These are phyloP conservation scores for Gortyna flavago DNA, from an alignment of 2,888 invertebrate genomes.

Conservation along the genomic window DNA sequence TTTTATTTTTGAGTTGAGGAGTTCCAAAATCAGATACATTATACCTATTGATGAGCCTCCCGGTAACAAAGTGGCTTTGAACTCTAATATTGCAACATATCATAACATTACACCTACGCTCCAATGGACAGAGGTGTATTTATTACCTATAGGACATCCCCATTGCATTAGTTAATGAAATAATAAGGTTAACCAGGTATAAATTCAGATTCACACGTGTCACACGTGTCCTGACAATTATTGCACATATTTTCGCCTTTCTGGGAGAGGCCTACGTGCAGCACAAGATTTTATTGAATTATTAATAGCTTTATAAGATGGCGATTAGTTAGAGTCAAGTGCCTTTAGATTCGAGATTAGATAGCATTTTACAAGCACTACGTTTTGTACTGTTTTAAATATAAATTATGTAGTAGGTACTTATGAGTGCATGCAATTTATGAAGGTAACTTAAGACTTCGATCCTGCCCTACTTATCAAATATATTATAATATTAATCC, in stretches of 20 bases:
- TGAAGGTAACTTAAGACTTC: not conserved
- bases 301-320: not conserved
- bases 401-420: not conserved
- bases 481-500: not conserved
- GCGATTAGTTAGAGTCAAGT: conserved; percentile 2
- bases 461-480: not conserved
- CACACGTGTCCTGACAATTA: not conserved
- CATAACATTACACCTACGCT: not conserved
- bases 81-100: not conserved
- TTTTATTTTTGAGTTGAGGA: not conserved
- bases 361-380: conserved; percentile 10
- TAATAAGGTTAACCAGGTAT: not conserved
- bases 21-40: not conserved
- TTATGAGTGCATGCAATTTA: not conserved
- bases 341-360: conserved; percentile 16
- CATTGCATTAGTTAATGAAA: not conserved
- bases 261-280: conserved; percentile 13
- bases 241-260: not conserved
- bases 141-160: not conserved
- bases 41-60: not conserved
- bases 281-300: not conserved
- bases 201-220: not conserved
- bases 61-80: not conserved
- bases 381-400: not conserved
- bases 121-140: not conserved